Evolutionary conservation across 2,888 invertebrate genomes (phyloP), one percentile per base, ranked within the genome.

Genomic region (Vanessa cardui): DNA sequence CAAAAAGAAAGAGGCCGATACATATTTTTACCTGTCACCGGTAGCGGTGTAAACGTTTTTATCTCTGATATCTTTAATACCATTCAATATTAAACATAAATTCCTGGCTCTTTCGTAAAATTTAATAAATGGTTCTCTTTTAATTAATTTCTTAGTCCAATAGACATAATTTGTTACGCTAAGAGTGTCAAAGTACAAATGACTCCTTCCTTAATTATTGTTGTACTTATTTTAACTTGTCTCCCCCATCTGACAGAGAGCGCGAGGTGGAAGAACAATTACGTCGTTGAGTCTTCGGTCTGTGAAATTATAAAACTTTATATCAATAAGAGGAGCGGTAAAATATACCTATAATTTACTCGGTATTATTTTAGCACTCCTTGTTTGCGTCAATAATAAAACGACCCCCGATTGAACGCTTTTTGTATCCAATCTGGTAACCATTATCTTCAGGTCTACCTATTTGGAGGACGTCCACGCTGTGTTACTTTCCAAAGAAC

Each of bases 191-290:
- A 58, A 58, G 58, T 58, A 44, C 21, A 58, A 58, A 44, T 58
- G 44, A 58, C 58, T 58, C 18, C 58, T 58, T 45, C 58, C 58
- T 58, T 58, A 58, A 58, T 58, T 58, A 58, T 45, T 58, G 58
- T 58, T 54, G 52, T 54, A 58, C 44, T 58, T 44, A 58, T 58
- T 58, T 58, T 21, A 58, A 58, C 39, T 58, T 58, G 44, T 58
- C 44, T 44, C 44, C 58, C 33, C 18, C 44, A 12, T 58, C 31
- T 58, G 58, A 21, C 44, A 39, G 39, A 16, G 44, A 39, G 58
- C 44, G 15, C 9, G 58, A 58, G 44, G 58, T 15, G 16, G 52
- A 54, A 31, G 16, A 58, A 44, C 18, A 58, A 58, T 39, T 58
- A 58, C 20, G 44, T 44, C 6, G 58, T 21, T 2, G 54, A 9